Evolutionary conservation across 2,797 vertebrate genomes (phyloP).

Genomic region (Ceryle rudis): DNA sequence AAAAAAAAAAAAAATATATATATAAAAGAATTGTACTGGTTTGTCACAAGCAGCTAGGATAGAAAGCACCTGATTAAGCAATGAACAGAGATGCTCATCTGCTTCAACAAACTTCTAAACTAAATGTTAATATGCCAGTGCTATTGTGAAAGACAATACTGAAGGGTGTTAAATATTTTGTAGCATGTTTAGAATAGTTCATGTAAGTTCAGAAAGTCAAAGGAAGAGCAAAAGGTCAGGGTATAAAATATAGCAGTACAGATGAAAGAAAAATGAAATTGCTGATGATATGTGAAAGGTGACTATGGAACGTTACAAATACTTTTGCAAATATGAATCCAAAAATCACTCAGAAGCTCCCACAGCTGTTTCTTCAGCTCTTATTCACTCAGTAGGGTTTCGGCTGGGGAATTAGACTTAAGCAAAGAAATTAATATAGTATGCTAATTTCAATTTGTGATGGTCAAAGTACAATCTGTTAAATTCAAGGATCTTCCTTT

Average conservation of each 20-base stretch:
- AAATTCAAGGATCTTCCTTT: conserved; percentile 7
- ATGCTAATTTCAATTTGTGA: conserved; percentile 8
- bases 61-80: background rate
- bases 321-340: conserved; percentile 26
- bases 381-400: background rate
- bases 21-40: background rate
- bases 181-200: conserved; percentile 9
- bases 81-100: background rate
- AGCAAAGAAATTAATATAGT: conserved; percentile 36
- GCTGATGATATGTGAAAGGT: background rate
- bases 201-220: conserved; percentile 34
- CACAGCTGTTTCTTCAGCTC: conserved; percentile 47
- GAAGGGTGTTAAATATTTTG: background rate
- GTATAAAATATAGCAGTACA: background rate
- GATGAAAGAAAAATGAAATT: conserved; percentile 28
- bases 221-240: conserved; percentile 16
- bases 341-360: conserved; percentile 38
- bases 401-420: conserved; percentile 2
- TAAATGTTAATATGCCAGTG: background rate
- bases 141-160: background rate
- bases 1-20: background rate
- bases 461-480: background rate
- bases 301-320: conserved; percentile 6
- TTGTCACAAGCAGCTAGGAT: background rate
- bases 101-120: background rate